Percentiles rank a stretch among this genome's conserved stretches.
phyloP scores from a whole-genome alignment of 2,888 invertebrate species.

The Drosophila helvetica region DNA sequence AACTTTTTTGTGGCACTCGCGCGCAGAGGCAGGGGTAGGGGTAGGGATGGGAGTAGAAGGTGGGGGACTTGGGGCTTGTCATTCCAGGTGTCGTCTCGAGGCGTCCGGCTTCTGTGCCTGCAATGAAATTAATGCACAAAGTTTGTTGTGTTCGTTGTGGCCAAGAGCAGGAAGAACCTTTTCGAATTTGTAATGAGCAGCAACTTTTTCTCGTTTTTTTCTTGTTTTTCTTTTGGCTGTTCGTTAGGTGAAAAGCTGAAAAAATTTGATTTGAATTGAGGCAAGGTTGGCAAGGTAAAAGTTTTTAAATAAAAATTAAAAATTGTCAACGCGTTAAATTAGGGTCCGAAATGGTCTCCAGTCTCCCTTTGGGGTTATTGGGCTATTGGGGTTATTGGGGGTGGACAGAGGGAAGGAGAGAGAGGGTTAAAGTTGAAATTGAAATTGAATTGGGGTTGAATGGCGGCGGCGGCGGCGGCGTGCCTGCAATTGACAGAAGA shows the following conservation, averaged over 20 bases:
- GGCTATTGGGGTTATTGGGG: too few relatives aligned
- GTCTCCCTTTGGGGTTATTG: too few relatives aligned
- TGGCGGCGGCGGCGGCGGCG: neutral
- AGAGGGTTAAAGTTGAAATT: slow-evolving; percentile 54
- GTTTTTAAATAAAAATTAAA: slow-evolving; percentile 79
- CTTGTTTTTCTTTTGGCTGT: slow-evolving; percentile 11
- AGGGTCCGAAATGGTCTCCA: slow-evolving; percentile 56
- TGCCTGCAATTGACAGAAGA: slow-evolving; percentile 7
- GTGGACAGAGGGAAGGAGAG: neutral
- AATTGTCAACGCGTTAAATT: slow-evolving; percentile 80
- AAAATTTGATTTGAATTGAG: slow-evolving; percentile 61
- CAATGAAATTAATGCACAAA: slow-evolving; percentile 80
- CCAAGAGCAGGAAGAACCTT: slow-evolving; percentile 48
- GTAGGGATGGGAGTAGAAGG: neutral
- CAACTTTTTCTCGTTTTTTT: slow-evolving; percentile 19
- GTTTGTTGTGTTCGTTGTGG: slow-evolving; percentile 56
- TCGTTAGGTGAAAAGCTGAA: slow-evolving; percentile 39
- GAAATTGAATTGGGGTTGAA: slow-evolving; percentile 59
- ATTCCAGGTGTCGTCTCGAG: slow-evolving; percentile 66
- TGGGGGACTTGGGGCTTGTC: slow-evolving; percentile 63
- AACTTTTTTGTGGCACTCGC: slow-evolving; percentile 65
- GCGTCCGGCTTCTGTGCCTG: slow-evolving; percentile 41
- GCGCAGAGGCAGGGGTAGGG: too few relatives aligned
- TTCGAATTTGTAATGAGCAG: slow-evolving; percentile 72
- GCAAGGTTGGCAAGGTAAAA: slow-evolving; percentile 62